Percentiles rank a stretch among this genome's conserved stretches.
Conservation (phyloP, 1,140 invertebrate genomes). For the Psilanteris sp. region DNA sequence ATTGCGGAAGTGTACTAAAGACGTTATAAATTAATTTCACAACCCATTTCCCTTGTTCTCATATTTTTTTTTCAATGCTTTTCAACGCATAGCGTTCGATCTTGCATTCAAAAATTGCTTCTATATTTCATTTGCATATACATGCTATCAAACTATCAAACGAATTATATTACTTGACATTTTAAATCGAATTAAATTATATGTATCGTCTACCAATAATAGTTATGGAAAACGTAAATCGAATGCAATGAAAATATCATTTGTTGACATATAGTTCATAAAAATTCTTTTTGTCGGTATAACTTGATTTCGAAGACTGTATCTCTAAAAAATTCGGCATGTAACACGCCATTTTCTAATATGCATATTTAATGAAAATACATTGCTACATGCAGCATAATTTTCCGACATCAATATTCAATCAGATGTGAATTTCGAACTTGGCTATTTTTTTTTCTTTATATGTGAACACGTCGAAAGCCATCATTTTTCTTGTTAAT, state of each 20-base stretch:
- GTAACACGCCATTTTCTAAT: conserved; percentile 13
- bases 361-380: conserved; percentile 23
- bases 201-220: no score
- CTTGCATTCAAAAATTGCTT: no score
- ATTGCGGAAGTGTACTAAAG: no score
- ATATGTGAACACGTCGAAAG: neutral
- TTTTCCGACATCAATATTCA: conserved; percentile 16
- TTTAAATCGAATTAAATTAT: no score
- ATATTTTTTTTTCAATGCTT: no score
- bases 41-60: no score
- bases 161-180: no score
- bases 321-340: neutral
- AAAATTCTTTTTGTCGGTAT: conserved; percentile 19
- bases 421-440: conserved; percentile 10
- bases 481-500: conserved; percentile 20
- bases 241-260: neutral
- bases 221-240: no score
- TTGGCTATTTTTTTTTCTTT: conserved; percentile 14
- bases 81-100: no score
- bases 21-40: no score
- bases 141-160: no score
- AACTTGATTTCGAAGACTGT: conserved; percentile 27
- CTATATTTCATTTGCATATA: no score
- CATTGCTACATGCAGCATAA: conserved; percentile 15
- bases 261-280: conserved; percentile 16